Percentiles rank a stretch among this genome's conserved stretches.
Evolutionary conservation across 2,888 invertebrate genomes (phyloP).

Genomic region (Epinotia ramella): DNA sequence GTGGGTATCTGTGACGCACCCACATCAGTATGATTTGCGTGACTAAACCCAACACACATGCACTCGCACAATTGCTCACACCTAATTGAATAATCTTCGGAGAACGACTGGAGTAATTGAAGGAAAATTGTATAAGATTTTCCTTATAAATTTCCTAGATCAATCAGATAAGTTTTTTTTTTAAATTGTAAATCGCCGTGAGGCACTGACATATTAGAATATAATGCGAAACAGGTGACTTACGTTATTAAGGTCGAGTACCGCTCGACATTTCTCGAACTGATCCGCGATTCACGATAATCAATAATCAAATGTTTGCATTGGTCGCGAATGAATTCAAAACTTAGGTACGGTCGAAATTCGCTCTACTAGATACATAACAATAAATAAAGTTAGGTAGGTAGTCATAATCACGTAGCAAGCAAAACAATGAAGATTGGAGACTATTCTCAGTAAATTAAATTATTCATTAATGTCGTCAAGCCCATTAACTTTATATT

Average conservation of each 20-base stretch:
- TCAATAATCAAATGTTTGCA: neutral
- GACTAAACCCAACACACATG: constrained; percentile 24
- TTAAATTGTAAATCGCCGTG: neutral
- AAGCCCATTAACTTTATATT: neutral
- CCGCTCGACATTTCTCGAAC: too few species aligned
- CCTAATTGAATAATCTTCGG: constrained; percentile 37
- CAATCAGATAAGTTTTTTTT: neutral
- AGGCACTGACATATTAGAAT: neutral
- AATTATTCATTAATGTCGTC: neutral
- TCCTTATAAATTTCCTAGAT: constrained; percentile 12
- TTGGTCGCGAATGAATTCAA: neutral
- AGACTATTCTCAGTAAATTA: too few species aligned
- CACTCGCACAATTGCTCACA: constrained; percentile 12
- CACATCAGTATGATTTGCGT: neutral
- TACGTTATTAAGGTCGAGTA: too few species aligned
- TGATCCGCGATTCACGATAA: neutral
- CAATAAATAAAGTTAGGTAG: too few species aligned
- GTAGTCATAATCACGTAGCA: too few species aligned
- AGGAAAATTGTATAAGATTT: constrained; percentile 31
- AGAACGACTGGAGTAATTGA: constrained; percentile 15
- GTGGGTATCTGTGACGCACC: neutral
- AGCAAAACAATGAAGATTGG: too few species aligned
- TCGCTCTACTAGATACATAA: too few species aligned
- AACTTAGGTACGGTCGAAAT: too few species aligned
- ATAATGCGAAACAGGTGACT: neutral